These are phyloP conservation scores for Cataglyphis rosenhaueri DNA, from an alignment of 2,888 invertebrate species.

Conservation along the genomic window DNA sequence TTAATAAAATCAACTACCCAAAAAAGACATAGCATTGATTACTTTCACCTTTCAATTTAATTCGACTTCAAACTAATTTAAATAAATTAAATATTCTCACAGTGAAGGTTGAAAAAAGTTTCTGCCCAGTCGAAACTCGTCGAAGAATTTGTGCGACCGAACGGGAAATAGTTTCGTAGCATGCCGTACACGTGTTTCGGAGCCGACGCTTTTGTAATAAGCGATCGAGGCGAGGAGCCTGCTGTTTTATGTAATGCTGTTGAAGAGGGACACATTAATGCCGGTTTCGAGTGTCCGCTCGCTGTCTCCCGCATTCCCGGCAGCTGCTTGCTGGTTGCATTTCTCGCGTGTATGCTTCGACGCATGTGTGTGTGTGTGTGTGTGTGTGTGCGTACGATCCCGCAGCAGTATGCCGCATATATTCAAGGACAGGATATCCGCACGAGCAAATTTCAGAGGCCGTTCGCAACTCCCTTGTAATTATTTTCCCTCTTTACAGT, in stretches of 20 bases:
- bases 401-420: constrained; percentile 31
- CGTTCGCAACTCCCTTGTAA: constrained; percentile 14
- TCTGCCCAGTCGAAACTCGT: not conserved
- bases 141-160: constrained; percentile 4
- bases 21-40: not conserved
- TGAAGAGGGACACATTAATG: constrained; percentile 71
- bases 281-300: constrained; percentile 72
- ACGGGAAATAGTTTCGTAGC: constrained; percentile 8
- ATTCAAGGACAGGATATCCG: constrained; percentile 69
- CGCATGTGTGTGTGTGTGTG: not conserved
- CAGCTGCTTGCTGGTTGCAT: constrained; percentile 71
- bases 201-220: constrained; percentile 26
- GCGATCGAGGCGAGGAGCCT: constrained; percentile 24
- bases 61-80: not conserved
- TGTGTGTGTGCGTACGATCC: not conserved
- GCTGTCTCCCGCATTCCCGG: constrained; percentile 78
- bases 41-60: not conserved
- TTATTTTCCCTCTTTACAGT: constrained; percentile 44
- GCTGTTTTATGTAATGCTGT: constrained; percentile 71
- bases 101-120: not conserved
- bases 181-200: constrained; percentile 27
- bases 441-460: constrained; percentile 51
- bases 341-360: constrained; percentile 43
- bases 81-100: constrained; percentile 27
- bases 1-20: not conserved